phyloP scores from a whole-genome alignment of 2,888 invertebrate genomes.

The Microctonus hyperodae region DNA sequence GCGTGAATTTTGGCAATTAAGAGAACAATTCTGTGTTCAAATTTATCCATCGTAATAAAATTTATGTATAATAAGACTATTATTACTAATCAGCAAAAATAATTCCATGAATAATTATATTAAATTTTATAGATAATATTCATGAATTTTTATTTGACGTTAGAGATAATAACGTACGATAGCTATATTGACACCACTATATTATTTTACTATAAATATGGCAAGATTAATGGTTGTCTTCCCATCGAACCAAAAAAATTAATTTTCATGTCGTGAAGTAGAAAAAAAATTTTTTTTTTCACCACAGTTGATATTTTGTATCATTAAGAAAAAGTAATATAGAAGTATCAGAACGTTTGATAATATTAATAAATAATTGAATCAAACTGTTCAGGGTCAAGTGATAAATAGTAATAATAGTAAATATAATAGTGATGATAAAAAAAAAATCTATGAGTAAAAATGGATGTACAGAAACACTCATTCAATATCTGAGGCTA shows the following conservation, averaged over 20 bases:
- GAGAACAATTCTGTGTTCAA: no score
- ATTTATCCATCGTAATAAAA: no score
- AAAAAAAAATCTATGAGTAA: not conserved
- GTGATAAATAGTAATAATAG: not conserved
- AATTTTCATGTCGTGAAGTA: no score
- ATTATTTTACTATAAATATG: constrained; percentile 29
- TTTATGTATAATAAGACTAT: no score
- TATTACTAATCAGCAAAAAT: no score
- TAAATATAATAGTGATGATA: not conserved
- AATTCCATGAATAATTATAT: not conserved
- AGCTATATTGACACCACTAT: not conserved
- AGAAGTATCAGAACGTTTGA: not conserved
- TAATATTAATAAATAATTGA: not conserved
- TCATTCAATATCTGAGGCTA: constrained; percentile 17
- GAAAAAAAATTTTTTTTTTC: not conserved
- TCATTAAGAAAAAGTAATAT: not conserved
- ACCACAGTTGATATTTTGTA: not conserved
- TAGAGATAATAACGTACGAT: not conserved
- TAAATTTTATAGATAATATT: not conserved
- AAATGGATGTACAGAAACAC: not conserved
- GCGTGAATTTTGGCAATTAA: no score
- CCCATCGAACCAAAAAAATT: not conserved
- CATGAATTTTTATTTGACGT: no score
- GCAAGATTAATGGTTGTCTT: constrained; percentile 37
- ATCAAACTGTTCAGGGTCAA: not conserved